phyloP scores from a whole-genome alignment of 2,888 invertebrate species.

The Mactromeris polynyma region DNA sequence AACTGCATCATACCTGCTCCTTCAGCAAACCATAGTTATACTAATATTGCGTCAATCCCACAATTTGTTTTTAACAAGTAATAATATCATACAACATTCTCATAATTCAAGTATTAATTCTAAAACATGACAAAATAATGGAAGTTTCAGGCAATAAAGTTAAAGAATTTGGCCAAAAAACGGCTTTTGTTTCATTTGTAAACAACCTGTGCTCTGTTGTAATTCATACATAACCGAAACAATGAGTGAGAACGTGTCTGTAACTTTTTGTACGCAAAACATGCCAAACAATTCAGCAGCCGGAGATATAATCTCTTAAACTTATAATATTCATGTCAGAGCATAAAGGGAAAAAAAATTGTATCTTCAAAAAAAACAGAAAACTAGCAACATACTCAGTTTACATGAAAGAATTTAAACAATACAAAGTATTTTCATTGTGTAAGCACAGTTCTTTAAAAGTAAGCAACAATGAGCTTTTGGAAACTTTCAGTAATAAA shows the following conservation, averaged over 20 bases:
- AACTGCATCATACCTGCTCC: too few relatives aligned
- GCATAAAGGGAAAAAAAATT: neutral
- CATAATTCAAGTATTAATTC: neutral
- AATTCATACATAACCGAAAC: neutral
- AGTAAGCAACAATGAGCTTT: neutral
- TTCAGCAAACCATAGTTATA: too few relatives aligned
- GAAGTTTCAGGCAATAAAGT: neutral
- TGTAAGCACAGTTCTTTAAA: neutral
- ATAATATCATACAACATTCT: neutral
- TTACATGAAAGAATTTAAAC: neutral
- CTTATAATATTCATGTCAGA: neutral
- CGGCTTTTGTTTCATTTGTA: neutral
- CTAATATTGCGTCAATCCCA: too few relatives aligned
- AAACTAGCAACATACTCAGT: neutral
- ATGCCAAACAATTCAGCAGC: neutral
- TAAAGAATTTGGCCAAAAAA: neutral
- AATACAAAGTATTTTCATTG: neutral
- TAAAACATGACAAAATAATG: constrained; percentile 1
- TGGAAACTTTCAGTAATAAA: neutral
- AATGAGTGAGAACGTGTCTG: neutral
- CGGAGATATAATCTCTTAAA: neutral
- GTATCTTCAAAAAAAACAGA: neutral
- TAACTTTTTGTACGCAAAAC: neutral
- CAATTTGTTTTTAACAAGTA: neutral
- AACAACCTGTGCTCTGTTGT: neutral